Evolutionary conservation across 1,140 invertebrate species (phyloP).

Genomic region (Pararge aegeria): DNA sequence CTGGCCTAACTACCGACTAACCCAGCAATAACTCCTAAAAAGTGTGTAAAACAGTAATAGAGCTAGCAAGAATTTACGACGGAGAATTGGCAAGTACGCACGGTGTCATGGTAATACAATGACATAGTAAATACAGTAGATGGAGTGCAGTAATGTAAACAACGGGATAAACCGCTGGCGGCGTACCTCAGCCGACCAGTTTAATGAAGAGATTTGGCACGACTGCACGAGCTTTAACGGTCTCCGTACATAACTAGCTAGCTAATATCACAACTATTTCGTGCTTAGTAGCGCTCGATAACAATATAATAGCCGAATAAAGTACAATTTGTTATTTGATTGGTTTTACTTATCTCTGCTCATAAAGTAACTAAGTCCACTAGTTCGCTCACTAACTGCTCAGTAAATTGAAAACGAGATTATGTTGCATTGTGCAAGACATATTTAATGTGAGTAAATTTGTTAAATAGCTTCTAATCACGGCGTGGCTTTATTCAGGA

Average conservation of each 20-base stretch:
- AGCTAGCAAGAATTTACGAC: background rate
- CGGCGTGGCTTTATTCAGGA: no score
- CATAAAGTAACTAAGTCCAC: background rate
- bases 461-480: background rate
- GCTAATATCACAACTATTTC: constrained; percentile 11
- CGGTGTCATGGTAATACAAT: constrained; percentile 33
- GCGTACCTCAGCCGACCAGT: constrained; percentile 48
- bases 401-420: background rate
- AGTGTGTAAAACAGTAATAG: background rate
- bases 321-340: constrained; percentile 8
- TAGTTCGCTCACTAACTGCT: background rate
- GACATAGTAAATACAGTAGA: constrained; percentile 35
- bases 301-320: constrained; percentile 9
- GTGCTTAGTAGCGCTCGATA: constrained; percentile 7
- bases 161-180: constrained; percentile 57
- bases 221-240: constrained; percentile 68
- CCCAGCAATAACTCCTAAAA: background rate
- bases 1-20: background rate
- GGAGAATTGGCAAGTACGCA: constrained; percentile 3
- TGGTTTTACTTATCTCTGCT: constrained; percentile 3
- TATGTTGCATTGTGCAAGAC: background rate
- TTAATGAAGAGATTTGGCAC: constrained; percentile 77
- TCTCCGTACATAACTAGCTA: constrained; percentile 31
- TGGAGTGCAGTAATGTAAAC: constrained; percentile 54
- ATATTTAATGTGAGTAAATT: background rate